Base-by-base conservation (phyloP, 30 jellyfish, hydroid and myxozoan genomes). In the Turritopsis rubra region DNA sequence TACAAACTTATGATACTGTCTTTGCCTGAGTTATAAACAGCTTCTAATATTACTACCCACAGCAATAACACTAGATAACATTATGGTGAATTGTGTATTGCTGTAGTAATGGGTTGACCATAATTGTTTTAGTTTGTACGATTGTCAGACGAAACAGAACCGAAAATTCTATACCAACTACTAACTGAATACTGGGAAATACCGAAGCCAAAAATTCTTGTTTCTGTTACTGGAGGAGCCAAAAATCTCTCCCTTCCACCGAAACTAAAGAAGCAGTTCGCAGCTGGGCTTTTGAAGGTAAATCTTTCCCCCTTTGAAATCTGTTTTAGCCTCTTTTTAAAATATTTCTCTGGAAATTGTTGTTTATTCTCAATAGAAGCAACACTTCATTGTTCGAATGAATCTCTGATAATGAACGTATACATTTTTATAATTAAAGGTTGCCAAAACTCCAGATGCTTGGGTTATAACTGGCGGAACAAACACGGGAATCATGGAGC, bases 401-500 rank as follows among this genome's bases (percentile, higher is more conserved):
- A 68, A 68, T 23, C 16, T 23, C 16, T 68, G 77, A 68, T 3
- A 22, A 16, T 68, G 9, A 9, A 68, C 16, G 7, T 68, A 68
- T 68, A n/a, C 31, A 27, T 68, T 68, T 26, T 68, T 27, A 13
- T 28, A 88, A n/a, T n/a, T n/a, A n/a, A n/a, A n/a, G 96, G 96
- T 93, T 66, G 99, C 99, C 28, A 93, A 88, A 71, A 88, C 96
- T 8, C 84, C 99, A 29, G 99, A 96, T 7, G 99, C 99, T 23
- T 93, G 99, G 99, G 99, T 93, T 16, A 88, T 86, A 30, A 93
- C 99, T 29, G 99, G 99, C n/a, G 99, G 99, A 53, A 93, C 99
- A 88, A 93, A 93, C 75, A 93, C 99, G 13, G 99, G 99, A 21
- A 96, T 93, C 1, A 93, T 93, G 99, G 85, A 93, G 66, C 99